Evolutionary conservation across 2,888 invertebrate species (phyloP), one percentile per base, ranked within the genome.

Genomic region (Caenorhabditis wallacei): DNA sequence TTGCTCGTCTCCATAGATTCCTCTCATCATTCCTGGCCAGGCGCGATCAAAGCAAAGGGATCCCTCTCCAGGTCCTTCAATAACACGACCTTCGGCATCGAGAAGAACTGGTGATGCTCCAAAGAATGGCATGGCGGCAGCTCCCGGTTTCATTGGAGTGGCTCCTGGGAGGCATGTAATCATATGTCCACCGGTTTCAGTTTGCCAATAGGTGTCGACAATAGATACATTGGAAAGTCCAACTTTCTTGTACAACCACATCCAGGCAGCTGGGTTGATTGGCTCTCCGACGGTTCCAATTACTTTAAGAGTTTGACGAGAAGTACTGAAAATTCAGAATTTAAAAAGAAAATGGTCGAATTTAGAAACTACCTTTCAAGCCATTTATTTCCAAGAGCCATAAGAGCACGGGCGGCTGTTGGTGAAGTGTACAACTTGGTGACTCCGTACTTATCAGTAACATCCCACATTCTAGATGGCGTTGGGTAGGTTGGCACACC

Each of bases 131-230:
- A 96, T 96, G 1, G 96, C 95, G 96, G 99, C 98, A 76, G 98
- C 96, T 80, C 98, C 98, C 0, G 99, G 98, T 93, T 99, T 99
- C 95, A 97, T 96, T 16, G 97, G 96, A 1, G 96, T 97, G 22
- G 96, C 96, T 40, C 97, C 98, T 0, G 99, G 98, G 66, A 99
- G 93, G 40, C 98, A 96, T 43, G 98, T 97, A 59, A 99, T 94
- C 22, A 98, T 96, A 93, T 98, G 98, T 0, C 98, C 98, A 10
- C 98, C 98, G 5, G 98, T 99, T 94, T 99, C 99, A 0, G 99
- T 99, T 93, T 99, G 99, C 98, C 98, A 99, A 93, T 97, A 99
- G 0, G 99, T 99, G 92, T 99, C 99, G 0, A 96, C 96, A 91
- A 99, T 95, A 72, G 97, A 96, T 93, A 94, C 94, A 10, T 92